Base-by-base conservation (phyloP, 2,888 invertebrate species). In the Cephus rjabovi region DNA sequence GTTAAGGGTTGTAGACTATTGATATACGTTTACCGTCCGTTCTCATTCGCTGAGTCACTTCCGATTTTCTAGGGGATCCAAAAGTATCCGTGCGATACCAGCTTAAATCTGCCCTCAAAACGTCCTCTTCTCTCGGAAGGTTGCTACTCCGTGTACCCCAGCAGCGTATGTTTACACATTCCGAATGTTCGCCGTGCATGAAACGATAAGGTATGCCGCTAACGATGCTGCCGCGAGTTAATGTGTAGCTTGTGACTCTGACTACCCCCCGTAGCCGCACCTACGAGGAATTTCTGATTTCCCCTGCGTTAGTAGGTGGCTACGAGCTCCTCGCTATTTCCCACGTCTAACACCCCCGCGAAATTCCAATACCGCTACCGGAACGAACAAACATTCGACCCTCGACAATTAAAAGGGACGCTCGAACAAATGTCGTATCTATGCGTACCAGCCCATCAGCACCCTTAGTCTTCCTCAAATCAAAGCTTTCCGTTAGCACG, bases 121-220 rank as follows among this genome's bases (percentile, higher is more conserved):
- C 71, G 71, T 71, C 71, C 71, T 71, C 71, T 31, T 71, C 71
- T 12, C 33, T 31, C 71, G 71, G 71, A 31, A 71, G 71, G 71
- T 31, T 71, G 71, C 71, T 71, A 71, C 71, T 71, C 31, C 71
- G 71, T 34, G 34, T 30, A 30, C 33, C 56, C 74, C 40, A 34
- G 71, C 71, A 33, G 71, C 80, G 79, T 83, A 85, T 85, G 83
- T 86, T 83, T 86, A 86, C 87, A 86, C 88, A 89, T 89, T 87
- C 89, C 86, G 80, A 84, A 87, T 85, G 83, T 83, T 83, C 79
- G 81, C 80, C 76, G 84, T 80, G 82, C 85, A 83, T 83, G 84
- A 85, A 88, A 89, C 88, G 88, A 89, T 90, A 88, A 89, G 88
- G 89, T 89, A 89, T 89, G 89, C 86, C 86, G 86, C 89, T 90